phyloP scores from a whole-genome alignment of 2,797 vertebrate genomes.

The Heteromormyrus szaboi region DNA sequence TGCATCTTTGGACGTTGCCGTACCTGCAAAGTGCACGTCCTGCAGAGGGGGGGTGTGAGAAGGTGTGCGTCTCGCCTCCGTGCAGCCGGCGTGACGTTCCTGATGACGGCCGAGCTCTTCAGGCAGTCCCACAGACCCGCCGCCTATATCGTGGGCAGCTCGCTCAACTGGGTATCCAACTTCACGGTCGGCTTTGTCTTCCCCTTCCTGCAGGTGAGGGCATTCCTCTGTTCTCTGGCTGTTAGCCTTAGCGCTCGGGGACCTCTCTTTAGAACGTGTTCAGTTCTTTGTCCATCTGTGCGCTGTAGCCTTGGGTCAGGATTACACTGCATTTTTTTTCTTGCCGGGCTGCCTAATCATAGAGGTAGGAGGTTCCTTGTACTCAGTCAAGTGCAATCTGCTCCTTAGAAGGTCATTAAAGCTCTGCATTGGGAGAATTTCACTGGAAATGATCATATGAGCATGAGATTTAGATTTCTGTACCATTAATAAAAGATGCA shows the following conservation, averaged over 20 bases:
- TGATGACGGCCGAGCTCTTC: slow-evolving; percentile 85
- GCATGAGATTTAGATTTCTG: background rate
- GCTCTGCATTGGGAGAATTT: background rate
- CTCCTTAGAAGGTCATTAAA: background rate
- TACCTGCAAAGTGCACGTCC: background rate
- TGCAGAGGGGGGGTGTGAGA: background rate
- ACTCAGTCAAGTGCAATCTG: background rate
- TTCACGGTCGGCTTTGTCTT: slow-evolving; percentile 81
- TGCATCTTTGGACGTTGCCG: background rate
- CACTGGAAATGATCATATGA: background rate
- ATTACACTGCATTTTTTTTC: background rate
- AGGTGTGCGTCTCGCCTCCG: background rate
- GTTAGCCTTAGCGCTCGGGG: background rate
- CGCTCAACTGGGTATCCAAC: slow-evolving; percentile 86
- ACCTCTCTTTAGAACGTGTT: background rate
- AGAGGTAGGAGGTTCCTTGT: background rate
- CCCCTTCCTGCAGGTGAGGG: slow-evolving; percentile 79
- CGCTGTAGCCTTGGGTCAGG: background rate
- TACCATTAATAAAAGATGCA: background rate
- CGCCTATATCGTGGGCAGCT: slow-evolving; percentile 76
- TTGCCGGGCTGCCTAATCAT: background rate
- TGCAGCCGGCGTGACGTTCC: slow-evolving; percentile 75
- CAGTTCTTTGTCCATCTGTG: background rate
- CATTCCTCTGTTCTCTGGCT: background rate
- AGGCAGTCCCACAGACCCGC: slow-evolving; percentile 77